A percentile compares a stretch with the other conserved stretches of the same genome.
phyloP scores from a whole-genome alignment of 2,113 vertebrate genomes.

The Erythrolamprus reginae region DNA sequence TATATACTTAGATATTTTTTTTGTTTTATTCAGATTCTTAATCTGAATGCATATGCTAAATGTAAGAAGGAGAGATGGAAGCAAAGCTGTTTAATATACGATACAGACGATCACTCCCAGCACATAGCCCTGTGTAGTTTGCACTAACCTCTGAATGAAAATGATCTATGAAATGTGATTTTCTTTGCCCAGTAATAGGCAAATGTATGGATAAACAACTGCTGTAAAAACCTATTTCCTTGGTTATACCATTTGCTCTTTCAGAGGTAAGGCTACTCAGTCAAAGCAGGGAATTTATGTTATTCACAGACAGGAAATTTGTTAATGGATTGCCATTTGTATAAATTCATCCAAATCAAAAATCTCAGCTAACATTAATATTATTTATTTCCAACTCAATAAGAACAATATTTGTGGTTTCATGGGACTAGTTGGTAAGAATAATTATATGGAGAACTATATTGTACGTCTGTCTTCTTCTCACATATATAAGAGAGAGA shows the following conservation, averaged over 20 bases:
- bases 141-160: not conserved
- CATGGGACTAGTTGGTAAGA: not conserved
- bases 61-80: not conserved
- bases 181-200: not conserved
- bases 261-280: not conserved
- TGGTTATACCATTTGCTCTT: not conserved
- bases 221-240: not conserved
- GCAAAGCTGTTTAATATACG: not conserved
- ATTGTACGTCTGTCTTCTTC: not conserved
- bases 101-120: not conserved
- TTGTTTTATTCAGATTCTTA: not conserved
- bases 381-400: not conserved
- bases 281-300: not conserved
- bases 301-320: not conserved
- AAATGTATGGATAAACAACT: not conserved
- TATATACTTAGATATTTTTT: not conserved
- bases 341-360: not conserved
- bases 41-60: not conserved
- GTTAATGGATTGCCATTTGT: not conserved
- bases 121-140: not conserved
- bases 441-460: not conserved
- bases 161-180: not conserved
- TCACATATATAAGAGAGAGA: not conserved
- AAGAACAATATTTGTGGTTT: not conserved
- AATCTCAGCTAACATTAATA: not conserved